Evolutionary conservation across 2,888 invertebrate species (phyloP), one percentile per base, ranked within the genome.

Genomic region (Luffia ferchaultella): DNA sequence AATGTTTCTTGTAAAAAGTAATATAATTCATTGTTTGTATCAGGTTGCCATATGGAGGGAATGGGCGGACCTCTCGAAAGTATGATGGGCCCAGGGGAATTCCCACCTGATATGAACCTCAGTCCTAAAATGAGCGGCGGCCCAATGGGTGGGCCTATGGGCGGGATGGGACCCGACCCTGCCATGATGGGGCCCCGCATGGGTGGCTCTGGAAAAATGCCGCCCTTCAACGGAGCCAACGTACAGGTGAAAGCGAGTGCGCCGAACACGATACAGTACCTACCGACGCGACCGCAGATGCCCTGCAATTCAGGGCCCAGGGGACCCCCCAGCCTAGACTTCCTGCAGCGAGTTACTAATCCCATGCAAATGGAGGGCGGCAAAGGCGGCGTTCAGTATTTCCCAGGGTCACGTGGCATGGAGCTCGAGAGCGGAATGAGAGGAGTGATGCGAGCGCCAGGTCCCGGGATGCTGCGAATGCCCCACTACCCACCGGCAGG

Each of bases 211-310:
- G 86, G 86, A 0, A 85, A 84, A 56, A 84, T 84, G 84, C 73
- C 82, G 16, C 88, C 88, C 7, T 87, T 87, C 62, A 88, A 87
- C 67, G 86, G 85, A 7, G 84, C 85, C 9, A 97, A 95, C 73
- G 92, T 95, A 43, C 95, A 95, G 78, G 96, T 98, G 19, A 97
- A 97, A 77, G 93, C 97, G 9, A 96, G 94, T 73, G 96, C 97
- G 12, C 97, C 98, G 0, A 98, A 98, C 76, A 98, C 98, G 41
- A 98, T 98, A 69, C 97, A 98, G 85, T 98, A 98, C 86, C 88
- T 97, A 73, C 98, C 98, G 18, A 95, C 96, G 49, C 88, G 96
- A 76, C 94, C 97, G n/a, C 95, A 95, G 68, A 90, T 90, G 63
- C 87, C 89, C 12, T 89, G 89, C 63, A 86, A 87, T 54, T 83